phyloP scores from a whole-genome alignment of 2,797 vertebrate genomes.

The Alectoris magna region DNA sequence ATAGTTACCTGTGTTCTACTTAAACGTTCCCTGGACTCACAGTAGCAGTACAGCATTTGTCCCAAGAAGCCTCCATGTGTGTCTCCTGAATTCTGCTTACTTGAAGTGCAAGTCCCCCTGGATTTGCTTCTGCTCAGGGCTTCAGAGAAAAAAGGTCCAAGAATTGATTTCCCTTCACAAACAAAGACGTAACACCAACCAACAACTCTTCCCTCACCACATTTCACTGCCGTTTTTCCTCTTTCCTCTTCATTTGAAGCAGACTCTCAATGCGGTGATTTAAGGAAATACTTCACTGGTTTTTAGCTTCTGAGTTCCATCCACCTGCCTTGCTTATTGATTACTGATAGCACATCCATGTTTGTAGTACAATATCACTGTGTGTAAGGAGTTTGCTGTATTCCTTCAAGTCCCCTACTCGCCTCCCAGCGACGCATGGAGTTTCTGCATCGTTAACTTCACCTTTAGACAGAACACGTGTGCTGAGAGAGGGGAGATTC shows the following conservation, averaged over 20 bases:
- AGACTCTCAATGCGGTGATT: background rate
- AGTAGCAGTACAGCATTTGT: no score
- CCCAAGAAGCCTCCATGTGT: no score
- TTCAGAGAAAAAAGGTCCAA: background rate
- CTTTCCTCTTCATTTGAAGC: background rate
- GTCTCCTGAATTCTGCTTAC: background rate
- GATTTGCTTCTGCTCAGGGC: background rate
- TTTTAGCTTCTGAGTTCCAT: background rate
- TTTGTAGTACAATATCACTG: background rate
- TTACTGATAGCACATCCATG: background rate
- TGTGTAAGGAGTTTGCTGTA: background rate
- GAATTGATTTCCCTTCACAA: background rate
- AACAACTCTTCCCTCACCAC: background rate
- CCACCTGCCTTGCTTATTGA: background rate
- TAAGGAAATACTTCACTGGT: background rate
- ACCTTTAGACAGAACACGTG: background rate
- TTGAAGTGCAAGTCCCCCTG: background rate
- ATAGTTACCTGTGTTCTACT: background rate
- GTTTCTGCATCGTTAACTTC: background rate
- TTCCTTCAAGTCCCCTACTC: background rate
- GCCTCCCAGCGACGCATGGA: background rate
- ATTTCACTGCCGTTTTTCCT: background rate
- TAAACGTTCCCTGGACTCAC: background rate
- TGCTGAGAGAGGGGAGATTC: background rate
- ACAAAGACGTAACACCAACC: no score